Evolutionary conservation across 2,797 vertebrate species (phyloP), one percentile per base, ranked within the genome.

Genomic region (Mionectes olivaceus): DNA sequence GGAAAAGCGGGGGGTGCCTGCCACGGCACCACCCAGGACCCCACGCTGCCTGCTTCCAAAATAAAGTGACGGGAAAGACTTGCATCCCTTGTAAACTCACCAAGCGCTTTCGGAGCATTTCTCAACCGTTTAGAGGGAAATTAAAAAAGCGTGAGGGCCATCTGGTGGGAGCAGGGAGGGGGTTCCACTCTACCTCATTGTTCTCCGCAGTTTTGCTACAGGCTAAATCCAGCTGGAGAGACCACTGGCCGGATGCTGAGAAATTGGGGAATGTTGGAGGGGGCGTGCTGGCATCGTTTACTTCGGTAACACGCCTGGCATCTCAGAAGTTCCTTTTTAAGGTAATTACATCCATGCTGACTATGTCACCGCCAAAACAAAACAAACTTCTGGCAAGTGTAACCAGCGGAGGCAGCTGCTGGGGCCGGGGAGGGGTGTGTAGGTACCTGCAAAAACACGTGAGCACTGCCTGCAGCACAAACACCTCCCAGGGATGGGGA

Each of bases 141-240:
- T 30, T 43, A 0, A 32, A 60, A 60, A 83, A 32, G 93, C 79
- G 8, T 80, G 95, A 91, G 96, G 67, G 96, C 96, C 96, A 91
- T 75, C 96, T 96, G 94, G 19, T 3, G 87, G 96, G 94, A 94
- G 91, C 13, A 7, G 75, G 63, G 71, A 73, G 32, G 75, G 81
- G 32, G 23, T 6, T 9, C 77, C 56, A 5, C 75, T 74, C 70
- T 2, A 17, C 27, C 44, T 83, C 90, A 4, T 50, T 68, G 80
- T 19, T 91, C 70, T 28, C 65, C 0, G 1, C 23, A 0, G 11
- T 21, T 70, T 7, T 11, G 55, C 74, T 4, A 0, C 1, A 19
- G 65, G 83, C 64, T 33, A 1, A 22, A 43, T 50, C 56, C 93
- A 71, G 88, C 83, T 33, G 89, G 1, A 0, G 59, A 43, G 13